A percentile compares a stretch with the other conserved stretches of the same genome.
phyloP scores from a whole-genome alignment of 92 coral and sea anemone species.

The Porites evermanni region DNA sequence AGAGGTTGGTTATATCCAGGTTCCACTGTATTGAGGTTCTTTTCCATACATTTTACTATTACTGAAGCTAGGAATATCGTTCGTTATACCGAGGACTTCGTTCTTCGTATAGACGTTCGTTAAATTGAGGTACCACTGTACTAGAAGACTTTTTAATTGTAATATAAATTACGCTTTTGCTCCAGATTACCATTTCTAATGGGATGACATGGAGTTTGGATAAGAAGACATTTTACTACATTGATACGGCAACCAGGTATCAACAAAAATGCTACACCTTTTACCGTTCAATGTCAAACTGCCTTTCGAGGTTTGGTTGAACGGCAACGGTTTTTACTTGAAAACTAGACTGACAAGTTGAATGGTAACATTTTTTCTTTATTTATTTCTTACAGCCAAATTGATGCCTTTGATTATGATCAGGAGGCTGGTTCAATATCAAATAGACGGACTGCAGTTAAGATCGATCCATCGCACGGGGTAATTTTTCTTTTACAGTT shows the following conservation, averaged over 20 bases:
- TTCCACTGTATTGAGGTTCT: no score
- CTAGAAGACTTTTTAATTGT: no score
- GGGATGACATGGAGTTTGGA: conserved; percentile 92
- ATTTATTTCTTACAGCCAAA: neutral
- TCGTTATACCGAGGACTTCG: no score
- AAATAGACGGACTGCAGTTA: conserved; percentile 6
- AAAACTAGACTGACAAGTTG: no score
- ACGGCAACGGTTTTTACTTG: no score
- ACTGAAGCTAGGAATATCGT: no score
- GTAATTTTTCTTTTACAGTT: neutral
- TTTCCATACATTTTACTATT: no score
- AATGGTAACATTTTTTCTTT: neutral
- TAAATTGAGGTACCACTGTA: no score
- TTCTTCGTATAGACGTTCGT: no score
- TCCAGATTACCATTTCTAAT: conserved; percentile 82
- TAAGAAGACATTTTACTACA: conserved; percentile 80
- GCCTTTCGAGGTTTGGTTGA: no score
- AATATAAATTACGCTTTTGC: neutral
- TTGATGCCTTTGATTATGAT: conserved; percentile 15
- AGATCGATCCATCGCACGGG: neutral
- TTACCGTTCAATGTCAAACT: no score
- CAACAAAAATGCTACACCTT: neutral
- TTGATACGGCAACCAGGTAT: conserved; percentile 78
- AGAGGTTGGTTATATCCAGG: no score
- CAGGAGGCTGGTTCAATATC: neutral